Conservation (phyloP, 2,113 vertebrate genomes). For the Emberiza fucata region DNA sequence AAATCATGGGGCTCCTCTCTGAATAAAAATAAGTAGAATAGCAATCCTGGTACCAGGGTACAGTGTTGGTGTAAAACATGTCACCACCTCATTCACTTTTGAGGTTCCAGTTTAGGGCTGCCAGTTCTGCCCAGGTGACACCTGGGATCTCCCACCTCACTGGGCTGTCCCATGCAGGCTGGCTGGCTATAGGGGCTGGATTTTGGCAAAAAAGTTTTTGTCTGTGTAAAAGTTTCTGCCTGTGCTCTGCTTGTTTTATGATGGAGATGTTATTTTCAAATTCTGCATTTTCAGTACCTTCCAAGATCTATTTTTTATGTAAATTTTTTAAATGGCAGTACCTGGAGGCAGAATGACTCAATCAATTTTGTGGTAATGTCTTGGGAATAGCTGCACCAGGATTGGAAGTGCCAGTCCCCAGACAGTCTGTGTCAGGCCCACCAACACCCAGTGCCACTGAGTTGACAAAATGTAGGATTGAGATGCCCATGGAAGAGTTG, state of each 20-base stretch:
- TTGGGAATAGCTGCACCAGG: background rate
- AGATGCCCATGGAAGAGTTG: background rate
- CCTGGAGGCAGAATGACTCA: background rate
- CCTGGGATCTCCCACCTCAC: rapidly evolving
- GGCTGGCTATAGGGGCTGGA: background rate
- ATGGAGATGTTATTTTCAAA: background rate
- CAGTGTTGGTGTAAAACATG: background rate
- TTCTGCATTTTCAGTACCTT: background rate
- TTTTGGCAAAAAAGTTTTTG: background rate
- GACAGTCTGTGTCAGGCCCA: background rate
- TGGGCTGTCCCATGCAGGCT: background rate
- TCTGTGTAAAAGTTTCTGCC: background rate
- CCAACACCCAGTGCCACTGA: background rate
- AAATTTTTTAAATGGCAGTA: background rate
- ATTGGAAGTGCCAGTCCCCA: background rate
- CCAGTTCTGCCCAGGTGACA: background rate
- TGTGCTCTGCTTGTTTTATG: background rate
- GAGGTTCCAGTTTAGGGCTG: background rate
- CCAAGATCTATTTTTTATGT: background rate
- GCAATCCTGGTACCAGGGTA: background rate
- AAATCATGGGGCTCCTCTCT: background rate
- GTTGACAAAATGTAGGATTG: background rate
- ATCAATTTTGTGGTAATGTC: background rate
- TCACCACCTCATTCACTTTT: background rate
- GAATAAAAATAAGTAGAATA: background rate